Conservation (phyloP, 2,888 invertebrate species). For the Barypeithes pellucidus region DNA sequence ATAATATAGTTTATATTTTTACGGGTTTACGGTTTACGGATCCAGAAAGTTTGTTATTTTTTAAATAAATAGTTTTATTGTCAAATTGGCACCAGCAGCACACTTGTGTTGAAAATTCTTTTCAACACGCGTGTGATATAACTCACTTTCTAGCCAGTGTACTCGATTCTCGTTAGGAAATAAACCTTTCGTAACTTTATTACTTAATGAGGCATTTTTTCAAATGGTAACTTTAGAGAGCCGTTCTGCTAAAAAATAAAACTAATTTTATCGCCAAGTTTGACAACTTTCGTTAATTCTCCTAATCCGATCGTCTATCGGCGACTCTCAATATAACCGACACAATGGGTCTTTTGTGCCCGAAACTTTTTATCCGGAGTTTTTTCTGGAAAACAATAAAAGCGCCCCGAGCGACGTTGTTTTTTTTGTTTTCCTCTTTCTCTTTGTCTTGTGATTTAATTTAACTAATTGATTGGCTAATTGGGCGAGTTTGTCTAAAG, state of each 20-base stretch:
- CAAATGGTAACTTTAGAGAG: no score
- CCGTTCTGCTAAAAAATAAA: background rate
- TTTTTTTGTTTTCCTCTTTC: background rate
- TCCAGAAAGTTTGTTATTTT: no score
- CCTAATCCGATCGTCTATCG: slow-evolving; percentile 37
- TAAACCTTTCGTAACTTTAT: no score
- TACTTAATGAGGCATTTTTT: no score
- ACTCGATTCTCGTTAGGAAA: no score
- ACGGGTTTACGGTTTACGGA: no score
- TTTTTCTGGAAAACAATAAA: slow-evolving; percentile 38
- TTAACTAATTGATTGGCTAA: slow-evolving; percentile 23
- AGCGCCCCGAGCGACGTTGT: slow-evolving; percentile 26
- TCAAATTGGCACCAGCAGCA: no score
- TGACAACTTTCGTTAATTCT: slow-evolving; percentile 22
- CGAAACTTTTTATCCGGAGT: slow-evolving; percentile 33
- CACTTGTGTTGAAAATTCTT: no score
- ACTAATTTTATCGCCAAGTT: slow-evolving; percentile 26
- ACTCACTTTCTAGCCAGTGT: no score
- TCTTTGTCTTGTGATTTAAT: slow-evolving; percentile 18
- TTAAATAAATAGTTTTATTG: no score
- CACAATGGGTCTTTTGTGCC: slow-evolving; percentile 38
- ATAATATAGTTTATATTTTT: no score
- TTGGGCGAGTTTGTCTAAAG: background rate
- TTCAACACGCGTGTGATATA: no score
- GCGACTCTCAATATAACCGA: slow-evolving; percentile 17